Percentiles rank a stretch among this genome's conserved stretches.
These are phyloP conservation scores for Caenorhabditis macrosperma DNA, from an alignment of 2,888 invertebrate genomes.

Conservation along the genomic window DNA sequence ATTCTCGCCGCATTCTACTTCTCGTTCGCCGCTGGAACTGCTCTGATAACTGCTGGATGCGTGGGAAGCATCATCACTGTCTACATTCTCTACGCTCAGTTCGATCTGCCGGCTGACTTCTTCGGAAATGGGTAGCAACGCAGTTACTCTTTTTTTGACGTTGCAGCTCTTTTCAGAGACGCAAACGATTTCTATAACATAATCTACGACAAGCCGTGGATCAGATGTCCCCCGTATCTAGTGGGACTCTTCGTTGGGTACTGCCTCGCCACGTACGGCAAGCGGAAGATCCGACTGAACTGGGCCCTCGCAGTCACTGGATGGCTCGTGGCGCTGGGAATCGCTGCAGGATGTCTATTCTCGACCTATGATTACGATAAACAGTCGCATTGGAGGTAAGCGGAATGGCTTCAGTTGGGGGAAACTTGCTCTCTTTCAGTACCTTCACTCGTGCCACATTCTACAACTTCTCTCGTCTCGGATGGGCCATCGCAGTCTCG, in stretches of 20 bases:
- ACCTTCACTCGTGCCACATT: slow-evolving; percentile 57
- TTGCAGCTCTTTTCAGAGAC: slow-evolving; percentile 18
- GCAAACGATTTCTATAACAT: slow-evolving; percentile 51
- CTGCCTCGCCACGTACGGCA: slow-evolving; percentile 73
- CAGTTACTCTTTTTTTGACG: no score
- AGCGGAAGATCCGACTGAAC: slow-evolving; percentile 43
- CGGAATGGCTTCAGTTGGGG: not conserved
- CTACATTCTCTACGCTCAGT: slow-evolving; percentile 33
- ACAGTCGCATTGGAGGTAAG: slow-evolving; percentile 38
- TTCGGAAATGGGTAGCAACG: slow-evolving; percentile 50
- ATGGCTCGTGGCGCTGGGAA: slow-evolving; percentile 40
- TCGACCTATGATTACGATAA: slow-evolving; percentile 59
- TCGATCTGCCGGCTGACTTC: slow-evolving; percentile 42
- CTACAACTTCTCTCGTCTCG: slow-evolving; percentile 74
- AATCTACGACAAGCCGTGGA: slow-evolving; percentile 80
- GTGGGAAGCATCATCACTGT: slow-evolving; percentile 51
- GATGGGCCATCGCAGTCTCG: slow-evolving; percentile 80
- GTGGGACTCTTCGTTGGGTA: slow-evolving; percentile 81
- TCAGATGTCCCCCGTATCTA: slow-evolving; percentile 80
- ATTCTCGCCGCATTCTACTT: slow-evolving; percentile 49
- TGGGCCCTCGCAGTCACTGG: slow-evolving; percentile 21
- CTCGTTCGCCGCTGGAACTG: slow-evolving; percentile 48
- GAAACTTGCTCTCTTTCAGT: slow-evolving; percentile 18
- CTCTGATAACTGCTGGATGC: slow-evolving; percentile 26
- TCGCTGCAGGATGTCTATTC: slow-evolving; percentile 57